Base-by-base conservation (phyloP, 2,888 invertebrate genomes). In the Cryptus armator region DNA sequence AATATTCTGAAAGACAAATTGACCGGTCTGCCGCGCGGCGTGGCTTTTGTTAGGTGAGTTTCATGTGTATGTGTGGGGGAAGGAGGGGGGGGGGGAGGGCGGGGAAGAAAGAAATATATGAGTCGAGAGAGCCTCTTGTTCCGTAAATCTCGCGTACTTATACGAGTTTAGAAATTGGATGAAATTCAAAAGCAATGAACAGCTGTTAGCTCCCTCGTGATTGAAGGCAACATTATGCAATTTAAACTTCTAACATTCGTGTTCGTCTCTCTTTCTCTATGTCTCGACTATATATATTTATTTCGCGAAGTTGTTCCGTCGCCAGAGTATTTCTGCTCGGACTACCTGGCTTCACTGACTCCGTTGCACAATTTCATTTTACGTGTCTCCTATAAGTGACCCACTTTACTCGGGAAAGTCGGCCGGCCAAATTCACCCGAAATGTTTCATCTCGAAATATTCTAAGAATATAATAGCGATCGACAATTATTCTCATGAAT, bases 1-100 rank as follows among this genome's bases (percentile, higher is more conserved):
- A 98, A 98, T 91, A 97, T 99, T 89, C 95, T 99, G 89, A 96
- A 97, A 89, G 98, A 99, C 92, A 98, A 98, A 94, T 95, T 97
- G 83, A 98, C 97, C 71, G 98, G 98, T 70, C 95, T 97, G 91
- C 98, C 98, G 9, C 95, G 98, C 89, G 98, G 99, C 66, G 98
- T 98, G 75, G 99, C 98, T 16, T 99, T 99, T 95, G 98, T 98
- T 83, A 96, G 98, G 98, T 98, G 93, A 94, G 90, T 88, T 29
- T 72, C 53, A 14, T 83, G n/a, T 81, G 29, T 75, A 32, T 68
- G 14, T 16, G n/a, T 19, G 32, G 44, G 24, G 53, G 14, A 66
- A 43, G 19, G 43, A 29, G 29, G 24, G 46, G 14, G n/a, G 2
- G 62, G 51, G 37, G 59, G 29, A 66, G 6, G 29, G 24, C 24